Conservation (phyloP, 2,797 vertebrate genomes). For the Sitta carolinensis region DNA sequence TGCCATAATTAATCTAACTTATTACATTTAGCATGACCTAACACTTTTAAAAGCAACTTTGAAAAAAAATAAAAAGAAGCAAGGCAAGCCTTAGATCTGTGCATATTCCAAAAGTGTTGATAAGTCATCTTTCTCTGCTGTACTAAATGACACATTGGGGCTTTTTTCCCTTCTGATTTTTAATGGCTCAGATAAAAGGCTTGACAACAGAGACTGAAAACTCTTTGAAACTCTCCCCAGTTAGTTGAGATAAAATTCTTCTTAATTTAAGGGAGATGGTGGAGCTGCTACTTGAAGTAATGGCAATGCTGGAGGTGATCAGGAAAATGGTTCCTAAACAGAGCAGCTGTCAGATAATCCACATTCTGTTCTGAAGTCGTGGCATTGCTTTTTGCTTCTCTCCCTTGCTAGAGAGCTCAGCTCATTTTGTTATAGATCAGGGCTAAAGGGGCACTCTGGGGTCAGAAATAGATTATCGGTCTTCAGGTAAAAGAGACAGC, state of each 20-base stretch:
- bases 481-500: not conserved
- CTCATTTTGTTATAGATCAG: not conserved
- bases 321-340: not conserved
- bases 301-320: not conserved
- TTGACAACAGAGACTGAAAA: conserved; percentile 33
- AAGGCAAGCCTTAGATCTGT: not conserved
- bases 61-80: not conserved
- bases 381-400: not conserved
- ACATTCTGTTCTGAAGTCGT: not conserved
- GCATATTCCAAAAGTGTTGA: not conserved
- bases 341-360: not conserved
- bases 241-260: not conserved
- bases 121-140: not conserved
- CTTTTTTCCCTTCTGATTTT: not conserved
- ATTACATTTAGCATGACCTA: not conserved
- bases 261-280: not conserved
- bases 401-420: not conserved
- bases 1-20: not conserved
- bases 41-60: not conserved
- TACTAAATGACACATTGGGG: conserved; percentile 7
- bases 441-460: not conserved
- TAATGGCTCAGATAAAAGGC: conserved; percentile 43
- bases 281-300: not conserved
- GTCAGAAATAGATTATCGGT: not conserved
- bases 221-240: conserved; percentile 10